Evolutionary conservation across 2,888 invertebrate genomes (phyloP).

Genomic region (Idaea biselata): DNA sequence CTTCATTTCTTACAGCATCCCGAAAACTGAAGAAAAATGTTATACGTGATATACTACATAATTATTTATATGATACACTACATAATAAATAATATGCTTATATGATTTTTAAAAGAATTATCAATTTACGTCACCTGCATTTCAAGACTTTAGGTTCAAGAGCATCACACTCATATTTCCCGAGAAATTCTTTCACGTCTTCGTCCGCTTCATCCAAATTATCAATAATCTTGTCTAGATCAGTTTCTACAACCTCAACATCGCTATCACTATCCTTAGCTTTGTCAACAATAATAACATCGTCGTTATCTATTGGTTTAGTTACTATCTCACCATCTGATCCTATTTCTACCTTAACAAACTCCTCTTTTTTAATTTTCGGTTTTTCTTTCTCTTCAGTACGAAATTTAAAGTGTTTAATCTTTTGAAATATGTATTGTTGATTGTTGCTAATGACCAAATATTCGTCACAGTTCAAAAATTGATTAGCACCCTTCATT

Average conservation of each 20-base stretch:
- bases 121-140: constrained; percentile 54
- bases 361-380: constrained; percentile 46
- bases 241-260: constrained; percentile 60
- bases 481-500: constrained; percentile 62
- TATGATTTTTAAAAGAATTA: too few relatives aligned
- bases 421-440: constrained; percentile 69
- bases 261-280: constrained; percentile 60
- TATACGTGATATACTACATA: too few relatives aligned
- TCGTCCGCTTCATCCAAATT: constrained; percentile 72
- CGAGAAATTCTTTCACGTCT: constrained; percentile 67
- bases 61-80: too few relatives aligned
- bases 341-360: constrained; percentile 69
- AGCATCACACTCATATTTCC: constrained; percentile 54
- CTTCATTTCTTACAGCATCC: too few relatives aligned
- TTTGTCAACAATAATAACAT: constrained; percentile 50
- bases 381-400: constrained; percentile 32
- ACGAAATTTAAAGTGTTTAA: constrained; percentile 40
- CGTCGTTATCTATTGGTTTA: constrained; percentile 53
- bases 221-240: constrained; percentile 62
- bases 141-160: constrained; percentile 49
- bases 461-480: constrained; percentile 61
- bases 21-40: too few relatives aligned
- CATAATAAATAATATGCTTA: too few relatives aligned
- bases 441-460: constrained; percentile 71
- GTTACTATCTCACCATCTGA: constrained; percentile 67